Percentiles rank a stretch among this genome's conserved stretches.
phyloP scores from a whole-genome alignment of 2,113 vertebrate genomes.

The Eulemur rufifrons region DNA sequence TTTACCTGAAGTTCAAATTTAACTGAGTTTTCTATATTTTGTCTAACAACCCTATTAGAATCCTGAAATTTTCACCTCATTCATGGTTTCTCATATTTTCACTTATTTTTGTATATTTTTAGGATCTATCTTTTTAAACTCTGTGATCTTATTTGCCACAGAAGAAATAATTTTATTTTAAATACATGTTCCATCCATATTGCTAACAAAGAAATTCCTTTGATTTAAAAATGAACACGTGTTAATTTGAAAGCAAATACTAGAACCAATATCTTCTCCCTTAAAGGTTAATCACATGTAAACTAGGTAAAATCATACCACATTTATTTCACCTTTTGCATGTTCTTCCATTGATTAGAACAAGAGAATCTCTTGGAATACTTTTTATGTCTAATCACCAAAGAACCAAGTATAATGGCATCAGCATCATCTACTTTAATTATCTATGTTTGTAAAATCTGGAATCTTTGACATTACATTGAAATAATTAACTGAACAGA shows the following conservation, averaged over 20 bases:
- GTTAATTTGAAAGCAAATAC: constrained; percentile 20
- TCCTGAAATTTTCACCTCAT: not conserved
- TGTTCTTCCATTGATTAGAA: constrained; percentile 58
- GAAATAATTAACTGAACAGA: constrained; percentile 49
- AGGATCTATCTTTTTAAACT: not conserved
- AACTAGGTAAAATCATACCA: constrained; percentile 34
- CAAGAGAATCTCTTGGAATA: constrained; percentile 35
- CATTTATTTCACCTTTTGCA: constrained; percentile 31
- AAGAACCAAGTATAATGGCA: constrained; percentile 28
- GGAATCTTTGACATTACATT: constrained; percentile 46
- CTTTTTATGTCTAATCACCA: constrained; percentile 38
- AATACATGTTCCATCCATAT: not conserved
- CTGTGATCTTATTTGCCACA: not conserved
- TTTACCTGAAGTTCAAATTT: not conserved
- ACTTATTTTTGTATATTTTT: not conserved
- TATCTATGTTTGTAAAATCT: constrained; percentile 55
- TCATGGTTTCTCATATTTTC: not conserved
- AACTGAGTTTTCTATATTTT: not conserved
- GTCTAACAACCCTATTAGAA: not conserved
- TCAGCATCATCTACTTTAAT: constrained; percentile 58
- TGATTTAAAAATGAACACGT: constrained; percentile 5
- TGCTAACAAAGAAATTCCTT: not conserved
- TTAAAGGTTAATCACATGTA: constrained; percentile 68
- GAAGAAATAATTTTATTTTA: not conserved
- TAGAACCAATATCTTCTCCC: not conserved